Base-by-base conservation (phyloP, 2,888 invertebrate genomes). In the Tholera decimalis region DNA sequence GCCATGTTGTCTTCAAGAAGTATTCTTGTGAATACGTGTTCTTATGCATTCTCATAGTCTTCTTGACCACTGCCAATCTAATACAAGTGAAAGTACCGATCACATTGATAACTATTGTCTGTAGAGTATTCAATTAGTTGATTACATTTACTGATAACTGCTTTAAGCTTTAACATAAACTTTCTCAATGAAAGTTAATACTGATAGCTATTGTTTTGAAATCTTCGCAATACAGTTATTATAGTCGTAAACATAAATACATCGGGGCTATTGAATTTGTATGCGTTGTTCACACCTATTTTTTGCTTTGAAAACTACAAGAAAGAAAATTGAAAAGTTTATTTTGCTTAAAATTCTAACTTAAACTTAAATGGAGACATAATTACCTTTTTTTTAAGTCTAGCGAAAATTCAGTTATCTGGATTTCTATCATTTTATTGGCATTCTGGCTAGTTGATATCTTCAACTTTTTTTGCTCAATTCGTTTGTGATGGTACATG, bases 71-170 rank as follows among this genome's bases (percentile, higher is more conserved):
- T 51, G 33, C 11, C 3, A 9, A 2, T n/a, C 30, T 30, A 2
- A 4, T 26, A 22, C 1, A 49, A 58, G 73, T 57, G 73, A 73
- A 73, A 78, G 73, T 53, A 9, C 8, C 11, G 57, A 73, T 59
- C 3, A 0, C 18, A 5, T 18, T 35, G 58, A 59, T 64, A 55
- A 51, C 37, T 8, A 26, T 68, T 47, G 53, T 64, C 49, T 56
- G 46, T 44, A 55, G n/a, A 1, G 51, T n/a, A 56, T 54, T 78
- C 66, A 73, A 73, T 78, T 78, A 78, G 67, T 73, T 44, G 79
- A 73, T 73, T 35, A 53, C 33, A 65, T 41, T 73, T n/a, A 51
- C 65, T 53, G 73, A 73, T 78, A 73, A 59, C 46, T 72, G 78
- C 78, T 63, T 63, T 73, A 63, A 51, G 18, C 20, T 43, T 0